Percentiles rank a stretch among this genome's conserved stretches.
Evolutionary conservation across 2,888 invertebrate genomes (phyloP).

Genomic region (Nomada hirtipes): DNA sequence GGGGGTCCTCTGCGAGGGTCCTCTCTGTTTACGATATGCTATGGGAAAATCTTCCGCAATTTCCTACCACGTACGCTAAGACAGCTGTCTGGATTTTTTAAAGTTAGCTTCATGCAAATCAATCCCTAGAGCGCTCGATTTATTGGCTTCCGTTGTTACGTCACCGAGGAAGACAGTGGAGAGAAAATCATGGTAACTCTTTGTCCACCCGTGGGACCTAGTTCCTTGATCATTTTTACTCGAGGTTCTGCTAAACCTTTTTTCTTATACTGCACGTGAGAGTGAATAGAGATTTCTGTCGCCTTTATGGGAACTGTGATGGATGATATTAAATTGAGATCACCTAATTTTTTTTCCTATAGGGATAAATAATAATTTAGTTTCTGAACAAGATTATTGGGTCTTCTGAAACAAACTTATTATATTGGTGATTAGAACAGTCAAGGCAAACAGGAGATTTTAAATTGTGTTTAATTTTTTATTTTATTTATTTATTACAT

Average conservation of each 20-base stretch:
- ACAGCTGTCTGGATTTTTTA: constrained; percentile 71
- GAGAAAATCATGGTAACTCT: constrained; percentile 1
- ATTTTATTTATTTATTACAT: too few relatives aligned
- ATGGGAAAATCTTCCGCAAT: constrained; percentile 76
- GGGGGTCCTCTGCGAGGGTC: constrained; percentile 74
- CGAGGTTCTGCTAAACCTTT: not conserved
- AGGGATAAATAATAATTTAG: too few relatives aligned
- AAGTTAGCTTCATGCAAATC: constrained; percentile 81
- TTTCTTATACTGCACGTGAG: not conserved
- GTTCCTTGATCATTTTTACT: not conserved
- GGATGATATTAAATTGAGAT: too few relatives aligned
- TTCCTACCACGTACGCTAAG: constrained; percentile 60
- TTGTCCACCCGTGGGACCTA: constrained; percentile 16
- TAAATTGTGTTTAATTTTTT: too few relatives aligned
- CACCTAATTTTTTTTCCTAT: too few relatives aligned
- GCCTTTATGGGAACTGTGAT: too few relatives aligned
- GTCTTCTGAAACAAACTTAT: too few relatives aligned
- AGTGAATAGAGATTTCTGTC: not conserved
- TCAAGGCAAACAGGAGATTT: too few relatives aligned
- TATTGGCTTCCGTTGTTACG: constrained; percentile 74
- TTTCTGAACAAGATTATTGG: too few relatives aligned
- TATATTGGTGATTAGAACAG: too few relatives aligned
- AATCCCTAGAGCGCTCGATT: constrained; percentile 72
- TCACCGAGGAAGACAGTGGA: not conserved
- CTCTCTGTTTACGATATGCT: constrained; percentile 70